Percentiles rank a stretch among this genome's conserved stretches.
Evolutionary conservation across 2,113 vertebrate species (phyloP).

Genomic region (Pristiophorus japonicus): DNA sequence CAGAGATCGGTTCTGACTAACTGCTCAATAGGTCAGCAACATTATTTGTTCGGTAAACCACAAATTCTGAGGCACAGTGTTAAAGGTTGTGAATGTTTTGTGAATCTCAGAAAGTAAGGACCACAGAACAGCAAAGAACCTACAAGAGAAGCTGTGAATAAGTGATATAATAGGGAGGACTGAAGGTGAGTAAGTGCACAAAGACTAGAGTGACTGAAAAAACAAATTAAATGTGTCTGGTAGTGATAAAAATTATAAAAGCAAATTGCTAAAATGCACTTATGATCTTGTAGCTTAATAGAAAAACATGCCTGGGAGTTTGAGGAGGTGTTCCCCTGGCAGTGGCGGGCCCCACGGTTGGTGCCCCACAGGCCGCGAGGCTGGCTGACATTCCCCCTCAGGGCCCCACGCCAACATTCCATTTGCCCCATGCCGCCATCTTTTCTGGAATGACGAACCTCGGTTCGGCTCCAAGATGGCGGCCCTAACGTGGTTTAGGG

Average conservation of each 20-base stretch:
- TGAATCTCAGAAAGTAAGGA: not conserved
- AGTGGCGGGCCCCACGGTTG: too few species aligned
- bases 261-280: not conserved
- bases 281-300: not conserved
- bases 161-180: not conserved
- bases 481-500: too few species aligned
- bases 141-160: not conserved
- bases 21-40: not conserved
- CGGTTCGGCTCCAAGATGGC: too few species aligned
- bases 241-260: not conserved
- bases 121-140: not conserved
- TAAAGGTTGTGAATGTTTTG: not conserved
- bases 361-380: too few species aligned
- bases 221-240: not conserved
- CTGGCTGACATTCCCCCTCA: too few species aligned
- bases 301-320: too few species aligned
- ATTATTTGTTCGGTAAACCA: not conserved
- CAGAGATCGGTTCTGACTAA: not conserved
- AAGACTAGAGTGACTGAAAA: not conserved
- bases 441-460: too few species aligned
- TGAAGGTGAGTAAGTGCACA: not conserved
- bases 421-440: too few species aligned
- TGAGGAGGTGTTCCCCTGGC: too few species aligned
- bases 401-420: too few species aligned
- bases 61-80: not conserved